Conservation (phyloP, 1,140 invertebrate species). For the Chlorops oryzae region DNA sequence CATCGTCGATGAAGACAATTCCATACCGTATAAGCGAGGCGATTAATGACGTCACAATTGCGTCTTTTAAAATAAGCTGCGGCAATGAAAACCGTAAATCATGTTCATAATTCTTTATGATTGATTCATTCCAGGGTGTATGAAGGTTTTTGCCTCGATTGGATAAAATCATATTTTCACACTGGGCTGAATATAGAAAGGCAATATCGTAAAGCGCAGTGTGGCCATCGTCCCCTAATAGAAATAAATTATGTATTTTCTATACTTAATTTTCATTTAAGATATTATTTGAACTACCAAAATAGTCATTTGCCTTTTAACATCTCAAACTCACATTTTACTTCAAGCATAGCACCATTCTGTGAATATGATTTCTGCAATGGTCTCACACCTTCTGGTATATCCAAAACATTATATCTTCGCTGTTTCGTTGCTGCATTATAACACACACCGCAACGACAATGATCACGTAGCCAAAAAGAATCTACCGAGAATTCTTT, state of each 20-base stretch:
- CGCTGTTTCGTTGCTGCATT: slow-evolving; percentile 37
- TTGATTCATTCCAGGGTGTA: slow-evolving; percentile 31
- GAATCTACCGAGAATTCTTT: slow-evolving; percentile 8
- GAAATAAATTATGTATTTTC: not conserved
- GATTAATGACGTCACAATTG: slow-evolving; percentile 22
- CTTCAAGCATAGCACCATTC: slow-evolving; percentile 8
- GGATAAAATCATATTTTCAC: too few relatives aligned
- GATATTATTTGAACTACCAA: slow-evolving; percentile 20
- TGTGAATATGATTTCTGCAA: not conserved
- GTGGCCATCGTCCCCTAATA: slow-evolving; percentile 40
- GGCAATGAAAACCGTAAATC: slow-evolving; percentile 25
- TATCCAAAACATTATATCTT: slow-evolving; percentile 33
- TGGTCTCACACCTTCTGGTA: slow-evolving; percentile 25
- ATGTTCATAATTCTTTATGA: slow-evolving; percentile 26
- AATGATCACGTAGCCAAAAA: slow-evolving; percentile 34
- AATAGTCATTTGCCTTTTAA: slow-evolving; percentile 2
- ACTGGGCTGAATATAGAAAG: slow-evolving; percentile 28
- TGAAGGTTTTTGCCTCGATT: too few relatives aligned
- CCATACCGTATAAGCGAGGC: slow-evolving; percentile 33
- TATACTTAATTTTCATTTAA: not conserved
- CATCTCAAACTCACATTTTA: slow-evolving; percentile 18
- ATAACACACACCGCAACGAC: slow-evolving; percentile 32
- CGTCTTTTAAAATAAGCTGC: slow-evolving; percentile 1
- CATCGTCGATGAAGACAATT: slow-evolving; percentile 40
- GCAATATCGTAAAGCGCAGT: slow-evolving; percentile 28